phyloP scores from a whole-genome alignment of 2,797 vertebrate genomes.

The Brotula barbata region DNA sequence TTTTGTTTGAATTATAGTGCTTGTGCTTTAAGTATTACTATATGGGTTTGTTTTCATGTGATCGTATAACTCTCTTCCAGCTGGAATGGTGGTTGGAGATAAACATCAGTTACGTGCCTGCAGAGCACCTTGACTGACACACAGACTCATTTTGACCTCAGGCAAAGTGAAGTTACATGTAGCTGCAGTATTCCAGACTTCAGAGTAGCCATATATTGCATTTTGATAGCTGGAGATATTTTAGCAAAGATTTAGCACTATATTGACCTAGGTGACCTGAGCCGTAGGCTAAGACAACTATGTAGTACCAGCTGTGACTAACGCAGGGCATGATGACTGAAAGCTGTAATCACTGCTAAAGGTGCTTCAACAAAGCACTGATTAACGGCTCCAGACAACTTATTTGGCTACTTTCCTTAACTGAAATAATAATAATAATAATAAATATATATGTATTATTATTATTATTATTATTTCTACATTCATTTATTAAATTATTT shows the following conservation, averaged over 20 bases:
- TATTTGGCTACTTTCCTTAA: too few relatives aligned
- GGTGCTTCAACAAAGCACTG: too few relatives aligned
- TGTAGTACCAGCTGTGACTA: slow-evolving; percentile 1
- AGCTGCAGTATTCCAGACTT: not conserved
- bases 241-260: not conserved
- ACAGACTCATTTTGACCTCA: not conserved
- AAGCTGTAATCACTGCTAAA: not conserved
- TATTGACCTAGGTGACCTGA: not conserved
- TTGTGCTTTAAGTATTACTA: too few relatives aligned
- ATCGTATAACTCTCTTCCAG: not conserved
- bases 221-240: not conserved
- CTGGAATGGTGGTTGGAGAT: not conserved
- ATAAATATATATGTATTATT: too few relatives aligned
- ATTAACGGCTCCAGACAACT: too few relatives aligned
- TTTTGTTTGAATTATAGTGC: too few relatives aligned
- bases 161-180: not conserved
- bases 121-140: not conserved
- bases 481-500: too few relatives aligned
- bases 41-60: not conserved
- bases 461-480: too few relatives aligned
- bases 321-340: not conserved
- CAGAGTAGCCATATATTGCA: slow-evolving; percentile 13
- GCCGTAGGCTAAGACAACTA: slow-evolving; percentile 15
- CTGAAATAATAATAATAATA: too few relatives aligned
- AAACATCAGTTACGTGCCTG: not conserved